Percentiles rank a stretch among this genome's conserved stretches.
These are phyloP conservation scores for Mimumesa dahlbomi DNA, from an alignment of 2,888 invertebrate species.

Conservation along the genomic window DNA sequence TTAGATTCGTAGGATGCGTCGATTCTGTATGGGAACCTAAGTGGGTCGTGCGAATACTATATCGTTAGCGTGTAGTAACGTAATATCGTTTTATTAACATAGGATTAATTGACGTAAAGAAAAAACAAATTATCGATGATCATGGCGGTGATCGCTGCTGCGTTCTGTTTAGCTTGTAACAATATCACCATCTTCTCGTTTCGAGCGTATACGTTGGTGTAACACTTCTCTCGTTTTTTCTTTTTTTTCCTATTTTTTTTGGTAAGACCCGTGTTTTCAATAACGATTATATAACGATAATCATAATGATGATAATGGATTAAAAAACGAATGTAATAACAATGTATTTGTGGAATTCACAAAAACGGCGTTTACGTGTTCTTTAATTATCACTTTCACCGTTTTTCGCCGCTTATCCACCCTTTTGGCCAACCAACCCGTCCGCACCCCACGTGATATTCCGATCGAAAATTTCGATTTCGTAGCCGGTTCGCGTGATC, in stretches of 20 bases:
- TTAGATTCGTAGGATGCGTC: constrained; percentile 62
- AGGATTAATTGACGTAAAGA: constrained; percentile 60
- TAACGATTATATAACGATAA: constrained; percentile 63
- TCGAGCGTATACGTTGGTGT: constrained; percentile 54
- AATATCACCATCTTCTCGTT: constrained; percentile 44
- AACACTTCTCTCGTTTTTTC: constrained; percentile 48
- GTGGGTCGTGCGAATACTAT: constrained; percentile 63
- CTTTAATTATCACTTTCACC: constrained; percentile 61
- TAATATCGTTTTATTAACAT: constrained; percentile 73
- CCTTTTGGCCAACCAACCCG: background rate
- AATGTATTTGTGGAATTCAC: constrained; percentile 74
- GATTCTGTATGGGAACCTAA: constrained; percentile 64
- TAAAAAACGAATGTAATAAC: constrained; percentile 71
- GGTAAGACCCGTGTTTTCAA: constrained; percentile 61
- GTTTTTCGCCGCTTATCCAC: constrained; percentile 13
- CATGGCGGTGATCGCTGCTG: constrained; percentile 37
- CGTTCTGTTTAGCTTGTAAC: constrained; percentile 54
- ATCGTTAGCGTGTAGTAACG: constrained; percentile 68
- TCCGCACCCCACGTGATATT: constrained; percentile 4
- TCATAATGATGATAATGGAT: constrained; percentile 61
- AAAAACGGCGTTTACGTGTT: constrained; percentile 71
- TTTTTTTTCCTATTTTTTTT: constrained; percentile 43
- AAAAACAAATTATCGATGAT: constrained; percentile 24
- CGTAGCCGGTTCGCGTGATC: constrained; percentile 36
- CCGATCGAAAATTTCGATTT: constrained; percentile 1